Conservation (phyloP, 2,113 vertebrate species). For the Phyllopteryx taeniolatus region DNA sequence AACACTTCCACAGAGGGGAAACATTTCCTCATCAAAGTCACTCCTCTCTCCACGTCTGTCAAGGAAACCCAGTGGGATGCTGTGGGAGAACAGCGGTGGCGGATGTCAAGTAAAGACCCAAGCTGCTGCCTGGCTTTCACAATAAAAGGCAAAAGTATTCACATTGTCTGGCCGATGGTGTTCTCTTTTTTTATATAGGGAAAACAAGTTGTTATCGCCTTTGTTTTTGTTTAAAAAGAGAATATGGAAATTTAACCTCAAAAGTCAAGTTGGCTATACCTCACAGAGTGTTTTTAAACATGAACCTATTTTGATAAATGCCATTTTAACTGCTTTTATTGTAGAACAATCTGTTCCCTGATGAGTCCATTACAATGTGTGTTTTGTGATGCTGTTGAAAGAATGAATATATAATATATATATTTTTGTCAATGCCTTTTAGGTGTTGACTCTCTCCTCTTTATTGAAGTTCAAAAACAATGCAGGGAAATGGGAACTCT, state of each 20-base stretch:
- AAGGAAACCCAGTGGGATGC: conserved; percentile 56
- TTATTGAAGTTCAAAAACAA: conserved; percentile 44
- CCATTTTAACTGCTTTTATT: conserved; percentile 37
- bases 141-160: conserved; percentile 38
- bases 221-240: conserved; percentile 55
- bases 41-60: conserved; percentile 36
- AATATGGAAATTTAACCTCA: conserved; percentile 54
- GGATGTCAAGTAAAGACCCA: conserved; percentile 32
- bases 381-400: conserved; percentile 33
- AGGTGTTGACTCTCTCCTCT: conserved; percentile 27
- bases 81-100: conserved; percentile 28
- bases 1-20: conserved; percentile 20
- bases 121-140: conserved; percentile 24
- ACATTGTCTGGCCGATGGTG: conserved; percentile 18
- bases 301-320: conserved; percentile 30
- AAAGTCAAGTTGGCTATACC: conserved; percentile 26
- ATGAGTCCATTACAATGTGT: conserved; percentile 45
- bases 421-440: conserved; percentile 30
- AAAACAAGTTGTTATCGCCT: conserved; percentile 54
- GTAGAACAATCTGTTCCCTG: conserved; percentile 47
- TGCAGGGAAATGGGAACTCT: conserved; percentile 30
- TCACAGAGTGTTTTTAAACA: conserved; percentile 43
- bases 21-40: conserved; percentile 59
- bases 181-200: conserved; percentile 38
- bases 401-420: conserved; percentile 24